These are phyloP conservation scores for Parascotia fuliginaria DNA, from an alignment of 2,888 invertebrate species.

Conservation along the genomic window DNA sequence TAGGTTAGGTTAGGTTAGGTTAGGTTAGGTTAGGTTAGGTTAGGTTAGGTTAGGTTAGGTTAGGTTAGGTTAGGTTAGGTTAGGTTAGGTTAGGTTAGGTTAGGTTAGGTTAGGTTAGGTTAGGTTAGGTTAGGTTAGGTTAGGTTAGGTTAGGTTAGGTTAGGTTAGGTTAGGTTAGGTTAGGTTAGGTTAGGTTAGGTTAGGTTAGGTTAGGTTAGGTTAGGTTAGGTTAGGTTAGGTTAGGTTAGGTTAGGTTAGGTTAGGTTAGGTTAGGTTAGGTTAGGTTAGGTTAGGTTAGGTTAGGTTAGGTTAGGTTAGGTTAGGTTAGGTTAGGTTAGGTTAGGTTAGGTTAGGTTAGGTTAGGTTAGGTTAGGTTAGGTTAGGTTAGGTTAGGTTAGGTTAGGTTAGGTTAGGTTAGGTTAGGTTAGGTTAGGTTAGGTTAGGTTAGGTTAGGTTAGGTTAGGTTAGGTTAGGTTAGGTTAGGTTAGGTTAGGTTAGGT, in stretches of 20 bases:
- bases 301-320: constrained; percentile 1
- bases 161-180: no score
- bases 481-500: constrained; percentile 20
- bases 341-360: neutral
- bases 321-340: constrained; percentile 1
- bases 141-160: no score
- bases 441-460: constrained; percentile 17
- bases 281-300: constrained; percentile 8
- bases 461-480: constrained; percentile 16
- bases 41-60: no score
- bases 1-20: no score
- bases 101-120: no score
- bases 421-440: constrained; percentile 15
- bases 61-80: no score
- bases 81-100: no score
- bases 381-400: constrained; percentile 17
- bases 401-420: constrained; percentile 17
- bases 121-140: no score
- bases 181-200: no score
- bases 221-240: constrained; percentile 23
- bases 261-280: constrained; percentile 29
- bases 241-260: constrained; percentile 31
- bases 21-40: no score
- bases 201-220: constrained; percentile 16
- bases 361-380: neutral